Evolutionary conservation across 1,140 invertebrate species (phyloP).

Genomic region (Brachionus rotundiformis): DNA sequence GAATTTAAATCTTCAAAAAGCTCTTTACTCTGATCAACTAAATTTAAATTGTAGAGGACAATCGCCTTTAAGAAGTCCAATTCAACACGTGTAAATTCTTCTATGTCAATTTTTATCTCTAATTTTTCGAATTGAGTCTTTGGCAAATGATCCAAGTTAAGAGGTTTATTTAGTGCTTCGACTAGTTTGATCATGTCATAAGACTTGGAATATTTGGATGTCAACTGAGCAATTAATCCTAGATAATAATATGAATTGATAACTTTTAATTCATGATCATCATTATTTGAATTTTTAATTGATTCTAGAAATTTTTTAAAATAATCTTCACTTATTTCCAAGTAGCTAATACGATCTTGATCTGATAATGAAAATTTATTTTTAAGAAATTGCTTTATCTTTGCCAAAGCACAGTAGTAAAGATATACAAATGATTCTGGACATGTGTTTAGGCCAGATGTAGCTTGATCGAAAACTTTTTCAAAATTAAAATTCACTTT

Average conservation of each 20-base stretch:
- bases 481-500: not conserved
- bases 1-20: not conserved
- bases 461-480: not conserved
- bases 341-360: not conserved
- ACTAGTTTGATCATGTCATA: not conserved
- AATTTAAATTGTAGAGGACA: not conserved
- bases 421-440: not conserved
- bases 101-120: not conserved
- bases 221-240: not conserved
- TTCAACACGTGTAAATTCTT: not conserved
- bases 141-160: not conserved
- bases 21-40: not conserved
- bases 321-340: not conserved
- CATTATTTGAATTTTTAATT: not conserved
- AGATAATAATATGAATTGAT: conserved; percentile 26
- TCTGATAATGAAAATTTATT: not conserved
- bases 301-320: conserved; percentile 3
- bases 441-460: not conserved
- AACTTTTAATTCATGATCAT: conserved; percentile 17
- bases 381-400: conserved; percentile 18
- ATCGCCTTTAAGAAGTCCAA: not conserved
- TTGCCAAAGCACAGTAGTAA: not conserved
- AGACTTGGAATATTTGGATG: not conserved
- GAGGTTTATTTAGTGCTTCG: not conserved
- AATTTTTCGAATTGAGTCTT: not conserved